Conservation (phyloP, 2,113 vertebrate species). For the Daubentonia madagascariensis region DNA sequence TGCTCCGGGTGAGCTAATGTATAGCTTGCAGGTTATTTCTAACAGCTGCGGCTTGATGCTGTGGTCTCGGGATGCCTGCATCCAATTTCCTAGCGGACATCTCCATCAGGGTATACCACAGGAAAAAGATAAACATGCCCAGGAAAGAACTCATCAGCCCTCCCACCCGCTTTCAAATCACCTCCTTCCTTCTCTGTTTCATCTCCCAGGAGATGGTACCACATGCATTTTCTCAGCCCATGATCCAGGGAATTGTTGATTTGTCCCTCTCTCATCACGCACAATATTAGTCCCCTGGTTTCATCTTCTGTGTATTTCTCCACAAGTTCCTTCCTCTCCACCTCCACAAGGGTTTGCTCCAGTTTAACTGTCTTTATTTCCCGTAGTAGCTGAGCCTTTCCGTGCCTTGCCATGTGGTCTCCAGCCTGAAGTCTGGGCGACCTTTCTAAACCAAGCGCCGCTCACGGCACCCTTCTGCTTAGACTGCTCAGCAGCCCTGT, state of each 20-base stretch:
- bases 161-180: background rate
- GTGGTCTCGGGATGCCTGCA: background rate
- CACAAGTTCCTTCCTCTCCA: background rate
- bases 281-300: fast-evolving
- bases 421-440: background rate
- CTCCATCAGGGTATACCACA: background rate
- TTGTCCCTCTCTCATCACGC: background rate
- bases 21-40: background rate
- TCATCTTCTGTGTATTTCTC: background rate
- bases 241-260: background rate
- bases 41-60: background rate
- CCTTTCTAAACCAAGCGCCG: background rate
- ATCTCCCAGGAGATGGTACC: background rate
- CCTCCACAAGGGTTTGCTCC: background rate
- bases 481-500: background rate
- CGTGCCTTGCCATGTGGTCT: background rate
- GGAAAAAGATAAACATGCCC: background rate
- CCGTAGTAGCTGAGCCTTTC: background rate
- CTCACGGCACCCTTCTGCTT: background rate
- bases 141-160: background rate
- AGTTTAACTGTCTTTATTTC: background rate
- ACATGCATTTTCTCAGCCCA: background rate
- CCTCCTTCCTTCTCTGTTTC: background rate
- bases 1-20: background rate
- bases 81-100: background rate